phyloP scores from a whole-genome alignment of 2,113 vertebrate species.

The Morone saxatilis region DNA sequence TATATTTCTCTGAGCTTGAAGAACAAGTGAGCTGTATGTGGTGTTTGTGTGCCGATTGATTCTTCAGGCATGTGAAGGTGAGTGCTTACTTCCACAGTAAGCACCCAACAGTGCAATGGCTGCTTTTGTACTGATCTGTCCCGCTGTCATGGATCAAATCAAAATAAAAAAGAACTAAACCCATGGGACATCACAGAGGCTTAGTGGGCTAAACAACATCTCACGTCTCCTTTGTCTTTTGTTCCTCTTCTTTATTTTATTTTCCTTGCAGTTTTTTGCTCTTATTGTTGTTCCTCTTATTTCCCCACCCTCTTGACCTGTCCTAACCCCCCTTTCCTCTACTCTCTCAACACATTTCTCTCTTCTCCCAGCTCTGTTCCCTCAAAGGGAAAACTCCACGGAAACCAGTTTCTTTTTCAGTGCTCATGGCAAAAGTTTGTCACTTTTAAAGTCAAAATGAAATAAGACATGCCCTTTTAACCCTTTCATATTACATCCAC shows the following conservation, averaged over 20 bases:
- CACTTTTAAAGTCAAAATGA: not conserved
- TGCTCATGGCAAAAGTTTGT: not conserved
- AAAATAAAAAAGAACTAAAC: conserved; percentile 52
- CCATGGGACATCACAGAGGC: conserved; percentile 34
- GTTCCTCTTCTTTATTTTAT: conserved; percentile 33
- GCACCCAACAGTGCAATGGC: conserved; percentile 30
- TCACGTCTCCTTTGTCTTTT: conserved; percentile 46
- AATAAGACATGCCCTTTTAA: too few relatives aligned
- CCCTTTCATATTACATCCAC: too few relatives aligned
- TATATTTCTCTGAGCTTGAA: conserved; percentile 16
- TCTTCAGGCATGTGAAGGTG: conserved; percentile 43
- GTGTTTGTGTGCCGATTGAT: conserved; percentile 37
- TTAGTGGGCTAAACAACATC: conserved; percentile 23
- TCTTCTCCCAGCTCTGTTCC: conserved; percentile 15
- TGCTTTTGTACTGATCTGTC: conserved; percentile 46
- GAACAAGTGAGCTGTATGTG: conserved; percentile 5
- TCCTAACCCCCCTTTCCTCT: conserved; percentile 41
- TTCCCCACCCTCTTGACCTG: conserved; percentile 50
- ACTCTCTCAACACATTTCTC: conserved; percentile 22
- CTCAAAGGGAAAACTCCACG: conserved; percentile 6
- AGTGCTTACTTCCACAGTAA: conserved; percentile 21
- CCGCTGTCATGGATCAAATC: conserved; percentile 57
- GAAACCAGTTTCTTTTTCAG: conserved; percentile 1
- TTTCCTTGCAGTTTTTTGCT: conserved; percentile 5
- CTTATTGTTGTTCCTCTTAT: conserved; percentile 49